Conservation (phyloP, 2,113 vertebrate species). For the Stegostoma tigrinum region DNA sequence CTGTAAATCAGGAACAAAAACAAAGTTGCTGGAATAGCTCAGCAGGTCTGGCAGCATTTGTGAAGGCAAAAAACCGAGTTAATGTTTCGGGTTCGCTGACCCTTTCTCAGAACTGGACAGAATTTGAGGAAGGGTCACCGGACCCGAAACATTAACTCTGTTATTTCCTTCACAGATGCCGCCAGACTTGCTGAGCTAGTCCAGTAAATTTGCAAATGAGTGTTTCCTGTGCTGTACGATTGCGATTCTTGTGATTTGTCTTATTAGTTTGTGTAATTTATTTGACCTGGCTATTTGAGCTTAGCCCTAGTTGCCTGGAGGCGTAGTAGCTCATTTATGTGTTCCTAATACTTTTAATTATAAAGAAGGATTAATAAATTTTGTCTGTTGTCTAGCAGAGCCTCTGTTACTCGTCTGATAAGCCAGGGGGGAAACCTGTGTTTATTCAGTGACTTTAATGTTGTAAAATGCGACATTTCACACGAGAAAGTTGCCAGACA, state of each 20-base stretch:
- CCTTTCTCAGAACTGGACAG: no score
- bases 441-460: not conserved
- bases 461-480: not conserved
- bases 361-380: not conserved
- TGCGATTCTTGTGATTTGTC: not conserved
- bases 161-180: no score
- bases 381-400: not conserved
- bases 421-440: not conserved
- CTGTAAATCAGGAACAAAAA: no score
- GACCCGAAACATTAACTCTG: no score
- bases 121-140: no score
- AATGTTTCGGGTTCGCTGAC: no score
- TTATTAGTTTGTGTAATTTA: not conserved
- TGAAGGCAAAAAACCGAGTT: no score
- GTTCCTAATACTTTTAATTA: not conserved
- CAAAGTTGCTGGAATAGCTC: no score
- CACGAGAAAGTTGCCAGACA: not conserved
- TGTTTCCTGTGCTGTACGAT: not conserved
- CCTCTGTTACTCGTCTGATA: not conserved
- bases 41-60: no score
- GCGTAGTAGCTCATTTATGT: not conserved
- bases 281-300: not conserved
- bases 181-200: not conserved
- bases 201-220: not conserved
- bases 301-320: not conserved